Base-by-base conservation (phyloP, 2,797 vertebrate species). In the Amphiprion clarkii region DNA sequence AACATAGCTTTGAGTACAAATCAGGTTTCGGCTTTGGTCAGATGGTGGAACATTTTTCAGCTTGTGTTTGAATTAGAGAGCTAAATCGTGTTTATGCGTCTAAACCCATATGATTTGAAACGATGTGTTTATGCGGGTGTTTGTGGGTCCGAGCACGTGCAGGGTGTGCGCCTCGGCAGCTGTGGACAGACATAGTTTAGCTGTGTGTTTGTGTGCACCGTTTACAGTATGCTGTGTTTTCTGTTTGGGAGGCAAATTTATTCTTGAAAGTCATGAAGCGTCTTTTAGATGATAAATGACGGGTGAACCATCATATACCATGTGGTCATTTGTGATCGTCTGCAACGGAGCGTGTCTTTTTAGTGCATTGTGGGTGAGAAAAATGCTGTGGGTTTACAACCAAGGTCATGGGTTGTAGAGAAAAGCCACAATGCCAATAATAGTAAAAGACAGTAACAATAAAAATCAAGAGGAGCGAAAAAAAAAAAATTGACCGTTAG, bases 1-100 rank as follows among this genome's bases (percentile, higher is more conserved):
- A 87, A 84, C 73, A 79, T 58, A 49, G 58, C 59, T 74, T 25
- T 19, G n/a, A 76, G 64, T 39, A 55, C 74, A 66, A 81, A 74
- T 62, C 57, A 67, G 71, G 59, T 63, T 80, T 33, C 9, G 40
- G 31, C 68, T 81, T 74, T 58, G 48, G 65, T 78, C 23, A 39
- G 42, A 42, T 31, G 46, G 58, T 85, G 75, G 81, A 83, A 73
- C 21, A 14, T 59, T 66, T 72, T 65, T 39, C 23, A 54, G 75
- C 71, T 61, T 70, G n/a, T 63, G 40, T 73, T 84, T 71, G 52
- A 69, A 54, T 76, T 66, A 17, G 52, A 73, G 67, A 6, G 46
- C 44, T 53, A 78, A 82, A 70, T 76, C 9, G 25, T 81, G 63
- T 68, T 83, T 60, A 44, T 74, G 56, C 16, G 16, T 76, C 57